Conservation (phyloP, 2,113 vertebrate genomes). For the Pseudolaguvia tuberculata region DNA sequence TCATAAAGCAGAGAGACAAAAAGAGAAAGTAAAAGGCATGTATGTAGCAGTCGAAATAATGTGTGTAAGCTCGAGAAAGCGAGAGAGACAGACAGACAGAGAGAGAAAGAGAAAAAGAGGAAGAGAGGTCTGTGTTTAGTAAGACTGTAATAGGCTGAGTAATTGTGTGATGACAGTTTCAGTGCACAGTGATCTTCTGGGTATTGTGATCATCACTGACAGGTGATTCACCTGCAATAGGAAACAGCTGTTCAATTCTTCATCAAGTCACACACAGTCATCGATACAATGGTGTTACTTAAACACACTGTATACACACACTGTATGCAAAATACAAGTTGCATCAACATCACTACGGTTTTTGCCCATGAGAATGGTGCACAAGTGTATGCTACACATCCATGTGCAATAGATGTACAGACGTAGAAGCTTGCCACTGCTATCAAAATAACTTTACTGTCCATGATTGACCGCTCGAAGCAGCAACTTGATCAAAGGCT, state of each 20-base stretch:
- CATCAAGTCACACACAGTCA: constrained; percentile 72
- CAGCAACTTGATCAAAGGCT: neutral
- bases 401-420: neutral
- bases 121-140: constrained; percentile 57
- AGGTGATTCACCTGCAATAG: constrained; percentile 64
- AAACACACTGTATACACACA: constrained; percentile 1
- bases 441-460: constrained; percentile 8
- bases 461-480: neutral
- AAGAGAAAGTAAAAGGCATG: constrained; percentile 26
- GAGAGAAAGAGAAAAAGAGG: constrained; percentile 57
- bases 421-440: neutral
- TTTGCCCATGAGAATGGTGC: neutral
- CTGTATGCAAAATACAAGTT: neutral
- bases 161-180: constrained; percentile 78
- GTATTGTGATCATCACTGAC: constrained; percentile 69
- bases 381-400: neutral
- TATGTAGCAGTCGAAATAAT: constrained; percentile 71
- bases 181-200: constrained; percentile 64
- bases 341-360: neutral
- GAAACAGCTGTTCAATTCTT: constrained; percentile 64
- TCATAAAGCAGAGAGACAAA: constrained; percentile 61
- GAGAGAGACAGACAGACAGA: constrained; percentile 14
- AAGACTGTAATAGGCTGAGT: constrained; percentile 68
- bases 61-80: constrained; percentile 13
- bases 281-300: constrained; percentile 46